These are phyloP conservation scores for Troides aeacus DNA, from an alignment of 2,888 invertebrate species.

Conservation along the genomic window DNA sequence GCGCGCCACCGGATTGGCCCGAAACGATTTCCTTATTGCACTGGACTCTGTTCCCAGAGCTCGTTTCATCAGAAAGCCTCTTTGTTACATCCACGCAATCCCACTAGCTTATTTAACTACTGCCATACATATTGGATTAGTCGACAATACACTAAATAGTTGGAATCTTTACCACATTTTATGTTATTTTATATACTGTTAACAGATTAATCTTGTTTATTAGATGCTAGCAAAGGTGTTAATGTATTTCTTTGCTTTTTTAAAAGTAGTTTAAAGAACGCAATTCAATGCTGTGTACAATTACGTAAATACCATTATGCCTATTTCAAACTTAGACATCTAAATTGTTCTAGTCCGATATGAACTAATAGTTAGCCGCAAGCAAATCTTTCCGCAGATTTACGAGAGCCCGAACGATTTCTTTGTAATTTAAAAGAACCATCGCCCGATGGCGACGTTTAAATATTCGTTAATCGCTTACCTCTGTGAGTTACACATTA, in stretches of 20 bases:
- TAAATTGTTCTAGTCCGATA: constrained; percentile 6
- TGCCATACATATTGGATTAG: constrained; percentile 34
- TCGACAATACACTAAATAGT: not conserved
- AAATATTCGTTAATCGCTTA: constrained; percentile 37
- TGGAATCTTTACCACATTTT: not conserved
- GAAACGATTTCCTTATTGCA: constrained; percentile 70
- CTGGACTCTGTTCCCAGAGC: constrained; percentile 65
- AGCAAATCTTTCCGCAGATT: constrained; percentile 22
- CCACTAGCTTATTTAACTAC: constrained; percentile 38
- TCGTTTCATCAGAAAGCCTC: constrained; percentile 44
- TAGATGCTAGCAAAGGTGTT: not conserved
- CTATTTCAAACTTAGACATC: constrained; percentile 19
- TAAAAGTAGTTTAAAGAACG: too few species aligned
- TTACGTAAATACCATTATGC: constrained; percentile 2
- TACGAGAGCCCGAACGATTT: constrained; percentile 24
- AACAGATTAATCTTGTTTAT: not conserved
- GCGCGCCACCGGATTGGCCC: constrained; percentile 50
- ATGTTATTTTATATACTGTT: not conserved
- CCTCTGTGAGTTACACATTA: constrained; percentile 35
- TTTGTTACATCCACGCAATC: constrained; percentile 61
- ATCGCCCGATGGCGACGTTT: constrained; percentile 31
- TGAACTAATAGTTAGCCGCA: constrained; percentile 8
- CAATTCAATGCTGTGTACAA: not conserved
- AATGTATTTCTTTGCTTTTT: not conserved
- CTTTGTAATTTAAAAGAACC: constrained; percentile 32